Base-by-base conservation (phyloP, 2,113 vertebrate genomes). In the Hirundichthys speculiger region DNA sequence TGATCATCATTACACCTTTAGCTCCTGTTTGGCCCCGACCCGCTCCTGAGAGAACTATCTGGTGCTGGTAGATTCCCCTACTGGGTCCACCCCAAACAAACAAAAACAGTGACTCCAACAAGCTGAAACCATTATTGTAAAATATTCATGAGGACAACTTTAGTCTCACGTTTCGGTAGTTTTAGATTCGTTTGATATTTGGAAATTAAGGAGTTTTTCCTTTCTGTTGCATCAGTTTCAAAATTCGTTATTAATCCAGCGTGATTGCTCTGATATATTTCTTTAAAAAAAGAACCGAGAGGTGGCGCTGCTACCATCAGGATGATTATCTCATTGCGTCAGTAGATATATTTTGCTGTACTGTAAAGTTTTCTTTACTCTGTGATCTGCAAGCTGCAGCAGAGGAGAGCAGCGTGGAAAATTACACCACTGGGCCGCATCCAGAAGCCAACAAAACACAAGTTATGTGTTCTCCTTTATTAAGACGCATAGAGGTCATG, bases 401-500 rank as follows among this genome's bases (percentile, higher is more conserved):
- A 45, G 12, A 49, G 38, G 22, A 69, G 20, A 68, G 14, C 34
- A 62, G 24, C 13, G 13, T 4, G 16, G 41, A 57, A 46, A 54
- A 68, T 1, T n/a, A 34, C 24, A 58, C 43, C 19, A 20, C 18
- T 24, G 13, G 24, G 40, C 27, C 25, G 14, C 13, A 8, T 40
- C 46, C 13, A 22, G 47, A 21, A 59, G 34, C 6, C 54, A 34
- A 63, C 8, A 34, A n/a, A 38, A n/a, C 24, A 47, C 13, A 13
- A 0, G 8, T 51, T 39, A 55, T 51, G 46, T 24, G 25, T 9
- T 61, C 5, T 60, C 22, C 14, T 41, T 69, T 52, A 72, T 65
- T 52, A 52, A 27, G 2, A 22, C 2, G 22, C 25, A 19, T 39
- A 69, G n/a, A 84, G 51, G 68, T 75, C 75, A 75, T 62, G 58